Base-by-base conservation (phyloP, 2,888 invertebrate species). In the Spilosoma lubricipeda region DNA sequence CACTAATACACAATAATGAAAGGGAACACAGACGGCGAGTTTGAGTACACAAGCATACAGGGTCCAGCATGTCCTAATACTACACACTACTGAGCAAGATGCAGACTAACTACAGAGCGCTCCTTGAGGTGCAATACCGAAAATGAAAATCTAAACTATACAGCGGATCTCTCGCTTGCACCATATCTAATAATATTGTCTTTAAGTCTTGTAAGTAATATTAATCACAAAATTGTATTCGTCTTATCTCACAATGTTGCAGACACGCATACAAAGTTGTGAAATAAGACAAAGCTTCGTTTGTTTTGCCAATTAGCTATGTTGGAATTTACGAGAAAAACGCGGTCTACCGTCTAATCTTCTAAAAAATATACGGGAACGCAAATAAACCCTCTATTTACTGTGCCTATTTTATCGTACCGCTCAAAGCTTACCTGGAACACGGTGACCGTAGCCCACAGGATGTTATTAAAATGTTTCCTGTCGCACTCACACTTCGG, bases 391-490 rank as follows among this genome's bases (percentile, higher is more conserved):
- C 91, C 90, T 90, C 91, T 93, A 92, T 90, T 33, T 80, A 81
- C 70, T 85, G 85, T 90, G 91, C 90, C 89, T 91, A 90, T 88
- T 95, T 89, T 91, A 92, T 88, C 89, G 89, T 89, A 88, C 90
- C 87, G 91, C 88, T 87, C 88, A 88, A 89, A 87, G 93, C 98
- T 97, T 97, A 99, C 99, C 98, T 99, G 99, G 94, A 99, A 99
- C 84, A 99, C 99, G 93, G 99, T 99, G 96, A 99, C 98, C 89
- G 99, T 98, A 88, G 99, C 99, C 98, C 99, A 99, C 90, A 99
- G 97, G 97, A 99, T 98, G 97, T 98, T 98, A 98, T 99, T 99
- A 98, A 99, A 99, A 97, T 99, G 99, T 97, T 99, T 99, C 96
- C 99, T 97, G 97, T 99, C 99, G 97, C 99, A 99, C 96, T 98